Conservation (phyloP, 2,797 vertebrate genomes). For the Hybognathus amarus region DNA sequence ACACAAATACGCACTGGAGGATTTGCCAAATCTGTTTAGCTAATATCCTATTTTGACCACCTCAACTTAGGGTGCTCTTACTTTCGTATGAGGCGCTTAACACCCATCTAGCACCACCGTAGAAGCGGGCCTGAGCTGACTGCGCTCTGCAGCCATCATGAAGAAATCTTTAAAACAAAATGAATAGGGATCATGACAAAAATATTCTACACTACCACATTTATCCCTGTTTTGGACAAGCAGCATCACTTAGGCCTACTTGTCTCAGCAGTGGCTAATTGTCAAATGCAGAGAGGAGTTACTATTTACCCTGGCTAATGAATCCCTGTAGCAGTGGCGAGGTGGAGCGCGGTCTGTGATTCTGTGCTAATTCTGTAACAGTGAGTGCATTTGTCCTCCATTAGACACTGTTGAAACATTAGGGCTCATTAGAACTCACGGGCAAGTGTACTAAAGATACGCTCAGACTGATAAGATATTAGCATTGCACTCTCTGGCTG, state of each 20-base stretch:
- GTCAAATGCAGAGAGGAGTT: constrained; percentile 22
- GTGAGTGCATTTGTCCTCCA: constrained; percentile 47
- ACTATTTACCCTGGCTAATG: constrained; percentile 49
- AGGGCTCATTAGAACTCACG: constrained; percentile 33
- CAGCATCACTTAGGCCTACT: constrained; percentile 17
- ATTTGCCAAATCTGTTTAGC: neutral
- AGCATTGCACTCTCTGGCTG: constrained; percentile 58
- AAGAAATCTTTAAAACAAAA: neutral
- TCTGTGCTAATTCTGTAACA: constrained; percentile 16
- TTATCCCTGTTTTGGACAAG: neutral
- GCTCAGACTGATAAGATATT: constrained; percentile 59
- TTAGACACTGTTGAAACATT: constrained; percentile 44
- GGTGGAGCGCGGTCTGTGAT: constrained; percentile 13
- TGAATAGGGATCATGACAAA: constrained; percentile 25
- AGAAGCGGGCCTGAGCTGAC: neutral
- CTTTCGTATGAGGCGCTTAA: neutral
- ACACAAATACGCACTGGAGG: neutral
- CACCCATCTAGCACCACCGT: neutral
- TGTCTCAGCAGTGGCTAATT: constrained; percentile 19
- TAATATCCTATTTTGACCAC: neutral
- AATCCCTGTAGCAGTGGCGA: constrained; percentile 19
- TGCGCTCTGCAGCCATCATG: neutral
- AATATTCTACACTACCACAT: constrained; percentile 19
- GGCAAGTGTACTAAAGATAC: constrained; percentile 34
- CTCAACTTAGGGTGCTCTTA: neutral